Evolutionary conservation across 2,797 vertebrate species (phyloP).

Genomic region (Sebastolobus altivelis): DNA sequence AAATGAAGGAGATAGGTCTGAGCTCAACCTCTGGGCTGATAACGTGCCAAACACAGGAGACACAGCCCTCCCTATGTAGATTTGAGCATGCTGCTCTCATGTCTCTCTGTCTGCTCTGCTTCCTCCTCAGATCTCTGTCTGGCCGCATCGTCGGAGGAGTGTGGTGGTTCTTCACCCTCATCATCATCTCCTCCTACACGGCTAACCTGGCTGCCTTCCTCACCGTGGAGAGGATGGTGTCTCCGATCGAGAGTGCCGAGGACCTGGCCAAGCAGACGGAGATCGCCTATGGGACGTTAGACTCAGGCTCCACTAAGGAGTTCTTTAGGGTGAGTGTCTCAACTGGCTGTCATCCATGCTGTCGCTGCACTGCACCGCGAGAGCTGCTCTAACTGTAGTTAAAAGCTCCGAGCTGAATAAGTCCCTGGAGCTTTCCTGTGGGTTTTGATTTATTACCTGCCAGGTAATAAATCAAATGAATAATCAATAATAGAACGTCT

Average conservation of each 20-base stretch:
- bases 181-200: conserved; percentile 99
- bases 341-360: conserved; percentile 20
- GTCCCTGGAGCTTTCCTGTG: conserved; percentile 33
- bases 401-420: conserved; percentile 24
- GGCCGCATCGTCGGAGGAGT: conserved; percentile 98
- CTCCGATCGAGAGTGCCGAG: conserved; percentile 97
- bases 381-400: conserved; percentile 16
- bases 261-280: conserved; percentile 99
- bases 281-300: conserved; percentile 99
- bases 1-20: not conserved
- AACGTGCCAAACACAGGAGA: not conserved
- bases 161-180: conserved; percentile 99
- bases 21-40: not conserved
- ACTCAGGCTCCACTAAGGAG: conserved; percentile 99
- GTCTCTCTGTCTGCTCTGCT: conserved; percentile 43
- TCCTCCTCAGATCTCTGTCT: conserved; percentile 91
- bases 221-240: conserved; percentile 99
- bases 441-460: conserved; percentile 56
- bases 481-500: conserved; percentile 53
- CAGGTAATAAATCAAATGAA: conserved; percentile 48
- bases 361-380: conserved; percentile 8
- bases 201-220: conserved; percentile 99
- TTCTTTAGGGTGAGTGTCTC: conserved; percentile 95
- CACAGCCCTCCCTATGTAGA: not conserved
- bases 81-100: conserved; percentile 47